Base-by-base conservation (phyloP, 2,888 invertebrate genomes). In the Hyposoter didymator region DNA sequence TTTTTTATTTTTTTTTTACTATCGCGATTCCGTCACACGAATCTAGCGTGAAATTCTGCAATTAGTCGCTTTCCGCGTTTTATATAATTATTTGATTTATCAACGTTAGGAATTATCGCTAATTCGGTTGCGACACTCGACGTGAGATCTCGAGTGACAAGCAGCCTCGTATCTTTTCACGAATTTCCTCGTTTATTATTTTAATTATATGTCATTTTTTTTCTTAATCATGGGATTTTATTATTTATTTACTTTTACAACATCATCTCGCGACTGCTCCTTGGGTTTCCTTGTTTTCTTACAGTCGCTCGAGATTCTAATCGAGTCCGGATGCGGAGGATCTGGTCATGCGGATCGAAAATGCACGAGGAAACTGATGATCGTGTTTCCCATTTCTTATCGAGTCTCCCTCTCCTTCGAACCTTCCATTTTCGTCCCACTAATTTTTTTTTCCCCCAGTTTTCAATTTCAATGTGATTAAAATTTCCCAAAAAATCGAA, bases 261-360 rank as follows among this genome's bases (percentile, higher is more conserved):
- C 59, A 22, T 62, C 74, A 73, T 83, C 78, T 12, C 12, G 12
- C 3, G 55, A 55, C 22, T 55, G 5, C n/a, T 12, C 6, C 35
- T 28, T 22, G 22, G n/a, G n/a, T 55, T 22, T 28, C 4, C 7
- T 4, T 12, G 19, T 39, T 35, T 14, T 28, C 28, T 28, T 28
- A 28, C 28, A 28, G 28, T 28, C 73, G 69, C 75, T 85, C 70
- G 64, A 66, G 78, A 85, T 82, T 85, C 55, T 70, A 70, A 78
- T 78, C 78, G 43, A 59, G 45, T 72, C 43, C 55, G 49, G 49
- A 17, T 74, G 32, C 19, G 69, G 62, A 82, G 12, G 69, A 64
- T 66, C 45, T 28, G 78, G 75, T 78, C 70, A 66, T 35, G 78
- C 82, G 85, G 55, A 70, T 78, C 78, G 78, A 75, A 52, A 69